phyloP scores from a whole-genome alignment of 2,113 vertebrate species.

The Channa argus region DNA sequence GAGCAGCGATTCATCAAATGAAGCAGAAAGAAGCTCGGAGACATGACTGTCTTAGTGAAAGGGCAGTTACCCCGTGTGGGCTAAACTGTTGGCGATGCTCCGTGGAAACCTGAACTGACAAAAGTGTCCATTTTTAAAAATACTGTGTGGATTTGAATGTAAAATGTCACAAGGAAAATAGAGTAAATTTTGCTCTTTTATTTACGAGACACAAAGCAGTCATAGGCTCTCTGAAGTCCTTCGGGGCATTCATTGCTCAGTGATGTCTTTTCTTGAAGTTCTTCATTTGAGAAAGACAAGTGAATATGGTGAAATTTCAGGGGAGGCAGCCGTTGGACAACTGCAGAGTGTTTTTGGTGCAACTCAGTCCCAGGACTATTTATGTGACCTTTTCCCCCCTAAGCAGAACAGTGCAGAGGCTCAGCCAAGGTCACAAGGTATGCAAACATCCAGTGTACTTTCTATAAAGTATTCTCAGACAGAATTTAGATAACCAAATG shows the following conservation, averaged over 20 bases:
- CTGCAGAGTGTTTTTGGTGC: not conserved
- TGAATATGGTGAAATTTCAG: not conserved
- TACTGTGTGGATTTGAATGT: conserved; percentile 49
- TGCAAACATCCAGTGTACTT: not conserved
- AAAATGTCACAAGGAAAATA: conserved; percentile 9
- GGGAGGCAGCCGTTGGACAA: conserved; percentile 24
- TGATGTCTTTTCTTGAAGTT: too few species aligned
- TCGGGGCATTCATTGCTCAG: too few species aligned
- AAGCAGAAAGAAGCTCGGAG: conserved; percentile 42
- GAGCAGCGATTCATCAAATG: conserved; percentile 47
- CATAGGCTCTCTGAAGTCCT: not conserved
- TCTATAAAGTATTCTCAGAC: conserved; percentile 13
- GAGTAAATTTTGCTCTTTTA: conserved; percentile 24
- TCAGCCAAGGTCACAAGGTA: conserved; percentile 25
- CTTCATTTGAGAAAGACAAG: conserved; percentile 12
- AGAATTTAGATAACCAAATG: conserved; percentile 61
- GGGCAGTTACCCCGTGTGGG: not conserved
- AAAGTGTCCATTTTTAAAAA: conserved; percentile 17
- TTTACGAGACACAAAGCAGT: conserved; percentile 30
- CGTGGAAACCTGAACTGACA: not conserved
- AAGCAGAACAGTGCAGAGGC: conserved; percentile 21
- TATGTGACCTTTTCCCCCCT: not conserved
- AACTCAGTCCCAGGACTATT: not conserved
- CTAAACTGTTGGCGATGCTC: not conserved
- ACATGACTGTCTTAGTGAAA: not conserved